These are phyloP conservation scores for Tuberolachnus salignus DNA, from an alignment of 2,888 invertebrate species.

Conservation along the genomic window DNA sequence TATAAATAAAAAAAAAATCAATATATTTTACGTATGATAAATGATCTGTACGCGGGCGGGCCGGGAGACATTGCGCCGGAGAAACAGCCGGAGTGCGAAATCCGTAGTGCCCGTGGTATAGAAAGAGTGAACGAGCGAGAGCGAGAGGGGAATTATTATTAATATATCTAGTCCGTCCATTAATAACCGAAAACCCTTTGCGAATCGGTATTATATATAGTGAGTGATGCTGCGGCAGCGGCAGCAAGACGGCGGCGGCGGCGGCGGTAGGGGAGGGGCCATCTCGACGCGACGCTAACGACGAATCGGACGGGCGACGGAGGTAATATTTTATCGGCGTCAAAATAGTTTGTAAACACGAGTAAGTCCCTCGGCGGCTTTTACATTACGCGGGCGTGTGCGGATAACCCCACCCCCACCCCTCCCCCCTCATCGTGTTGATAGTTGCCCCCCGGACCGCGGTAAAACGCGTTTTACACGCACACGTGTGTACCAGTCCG, in stretches of 20 bases:
- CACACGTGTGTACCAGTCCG: not conserved
- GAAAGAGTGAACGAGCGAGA: not conserved
- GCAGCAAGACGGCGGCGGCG: not conserved
- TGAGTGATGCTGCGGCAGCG: not conserved
- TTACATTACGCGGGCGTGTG: not conserved
- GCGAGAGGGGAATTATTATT: constrained; percentile 11
- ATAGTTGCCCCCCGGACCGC: not conserved
- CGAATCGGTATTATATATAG: not conserved
- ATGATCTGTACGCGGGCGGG: too few species aligned
- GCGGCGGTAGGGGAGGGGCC: not conserved
- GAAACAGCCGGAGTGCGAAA: not conserved
- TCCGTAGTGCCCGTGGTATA: too few species aligned
- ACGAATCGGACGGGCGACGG: constrained; percentile 24
- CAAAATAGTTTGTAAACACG: constrained; percentile 32
- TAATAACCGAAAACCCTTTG: constrained; percentile 15
- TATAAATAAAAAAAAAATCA: not conserved
- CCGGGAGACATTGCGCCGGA: too few species aligned
- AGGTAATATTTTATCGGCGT: constrained; percentile 48
- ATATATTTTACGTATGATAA: too few species aligned
- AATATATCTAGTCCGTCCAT: constrained; percentile 41
- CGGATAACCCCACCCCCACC: too few species aligned
- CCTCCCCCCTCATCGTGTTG: too few species aligned
- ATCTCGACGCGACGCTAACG: constrained; percentile 11
- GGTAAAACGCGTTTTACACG: not conserved
- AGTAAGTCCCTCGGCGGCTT: constrained; percentile 5